phyloP scores from a whole-genome alignment of 2,888 invertebrate genomes.

The Philopedon plagiatum region DNA sequence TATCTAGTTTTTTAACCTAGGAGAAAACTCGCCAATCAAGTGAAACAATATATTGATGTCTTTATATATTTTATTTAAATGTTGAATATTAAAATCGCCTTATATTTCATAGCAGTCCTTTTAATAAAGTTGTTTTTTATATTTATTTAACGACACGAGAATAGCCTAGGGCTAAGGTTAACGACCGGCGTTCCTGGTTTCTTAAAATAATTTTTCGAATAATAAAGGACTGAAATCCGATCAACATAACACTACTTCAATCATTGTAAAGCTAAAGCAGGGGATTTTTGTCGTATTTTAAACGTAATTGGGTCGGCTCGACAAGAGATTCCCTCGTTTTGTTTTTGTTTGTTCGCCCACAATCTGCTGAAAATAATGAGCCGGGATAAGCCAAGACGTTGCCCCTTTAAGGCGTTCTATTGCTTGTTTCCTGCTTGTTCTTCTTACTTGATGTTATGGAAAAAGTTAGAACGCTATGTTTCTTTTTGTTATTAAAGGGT shows the following conservation, averaged over 20 bases:
- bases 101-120: too few species aligned
- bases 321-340: slow-evolving; percentile 17
- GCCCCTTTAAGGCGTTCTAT: neutral
- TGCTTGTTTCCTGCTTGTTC: neutral
- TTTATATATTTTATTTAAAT: too few species aligned
- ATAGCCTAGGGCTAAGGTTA: too few species aligned
- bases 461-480: neutral
- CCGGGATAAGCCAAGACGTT: slow-evolving; percentile 11
- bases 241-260: slow-evolving; percentile 26
- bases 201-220: neutral
- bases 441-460: neutral
- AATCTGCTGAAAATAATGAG: slow-evolving; percentile 12
- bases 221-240: slow-evolving; percentile 13
- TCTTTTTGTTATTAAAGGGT: neutral
- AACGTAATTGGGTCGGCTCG: slow-evolving; percentile 29
- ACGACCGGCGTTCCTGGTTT: neutral
- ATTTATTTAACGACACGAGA: too few species aligned
- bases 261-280: slow-evolving; percentile 4
- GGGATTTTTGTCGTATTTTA: slow-evolving; percentile 8
- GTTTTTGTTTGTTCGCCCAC: slow-evolving; percentile 21
- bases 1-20: too few species aligned
- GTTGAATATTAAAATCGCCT: too few species aligned
- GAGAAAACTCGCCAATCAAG: too few species aligned
- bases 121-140: too few species aligned
- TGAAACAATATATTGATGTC: too few species aligned